Evolutionary conservation across 2,888 invertebrate species (phyloP), one percentile per base, ranked within the genome.

Genomic region (Nesidiocoris tenuis): DNA sequence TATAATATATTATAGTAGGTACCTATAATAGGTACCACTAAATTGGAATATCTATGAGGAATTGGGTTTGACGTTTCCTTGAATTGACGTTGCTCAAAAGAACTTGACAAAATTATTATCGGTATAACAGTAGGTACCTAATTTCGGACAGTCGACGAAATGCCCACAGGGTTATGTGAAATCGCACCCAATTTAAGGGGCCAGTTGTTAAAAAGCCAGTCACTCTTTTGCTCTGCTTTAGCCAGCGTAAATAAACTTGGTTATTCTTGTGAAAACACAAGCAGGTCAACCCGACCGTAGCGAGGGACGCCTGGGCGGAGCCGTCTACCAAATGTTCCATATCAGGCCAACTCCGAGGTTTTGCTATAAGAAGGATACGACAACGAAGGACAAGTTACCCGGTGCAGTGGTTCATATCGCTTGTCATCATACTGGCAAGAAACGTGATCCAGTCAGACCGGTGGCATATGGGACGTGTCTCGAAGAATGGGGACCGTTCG

Each of bases 241-340:
- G 39, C 5, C 39, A 39, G 39, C 39, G 39, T 39, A 39, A 3
- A 12, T 39, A 39, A 39, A 39, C 39, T 39, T 39, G 39, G 39
- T 7, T 39, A 39, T 39, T 39, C 39, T 12, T 7, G 39, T 39
- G 39, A 39, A 39, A 39, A 39, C 39, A 39, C 39, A 39, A 3
- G 3, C 67, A 67, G 67, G 67, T 67, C 67, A 67, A 56, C 56
- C 67, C 12, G 19, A 70, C 17, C 57, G 70, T 70, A 70, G 57
- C 70, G 59, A 21, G 70, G 56, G 70, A 57, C 55, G 39, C 16
- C 19, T 5, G 19, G 19, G 7, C n/a, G 70, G 70, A 70, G 61
- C 70, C 70, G 70, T 70, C 70, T 24, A 70, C 70, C 70, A 70
- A 70, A 70, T 70, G 70, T 59, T 61, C 24, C 57, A 23, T 23